These are phyloP conservation scores for Flexamia atlantica DNA, from an alignment of 2,888 invertebrate species.

Conservation along the genomic window DNA sequence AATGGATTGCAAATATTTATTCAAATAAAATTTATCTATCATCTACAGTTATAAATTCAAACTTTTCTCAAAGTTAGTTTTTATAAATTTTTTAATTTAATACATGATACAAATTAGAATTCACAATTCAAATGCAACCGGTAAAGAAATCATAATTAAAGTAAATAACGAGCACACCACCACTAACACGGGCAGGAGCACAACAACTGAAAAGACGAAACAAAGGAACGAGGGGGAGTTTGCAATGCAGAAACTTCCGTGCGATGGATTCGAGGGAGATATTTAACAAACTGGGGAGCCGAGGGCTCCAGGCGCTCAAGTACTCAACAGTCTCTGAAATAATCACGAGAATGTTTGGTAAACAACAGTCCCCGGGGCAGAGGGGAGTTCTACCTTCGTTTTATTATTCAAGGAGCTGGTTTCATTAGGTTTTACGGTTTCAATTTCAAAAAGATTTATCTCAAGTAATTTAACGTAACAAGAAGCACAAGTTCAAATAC, in stretches of 20 bases:
- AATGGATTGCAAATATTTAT: too few species aligned
- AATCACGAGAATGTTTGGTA: conserved; percentile 57
- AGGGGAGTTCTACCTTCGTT: conserved; percentile 35
- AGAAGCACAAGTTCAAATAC: not conserved
- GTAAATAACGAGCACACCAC: not conserved
- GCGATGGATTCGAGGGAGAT: conserved; percentile 45
- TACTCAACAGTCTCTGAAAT: conserved; percentile 43
- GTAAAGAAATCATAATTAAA: not conserved
- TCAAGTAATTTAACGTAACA: not conserved
- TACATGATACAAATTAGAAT: too few species aligned
- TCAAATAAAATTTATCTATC: too few species aligned
- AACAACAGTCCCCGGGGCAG: conserved; percentile 32
- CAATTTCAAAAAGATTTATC: conserved; percentile 23
- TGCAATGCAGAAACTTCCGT: conserved; percentile 57
- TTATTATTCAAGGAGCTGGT: conserved; percentile 47
- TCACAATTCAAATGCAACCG: not conserved
- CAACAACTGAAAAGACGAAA: conserved; percentile 27
- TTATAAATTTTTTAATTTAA: too few species aligned
- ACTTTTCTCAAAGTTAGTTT: too few species aligned
- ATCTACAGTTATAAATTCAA: too few species aligned
- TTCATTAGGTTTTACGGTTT: conserved; percentile 41
- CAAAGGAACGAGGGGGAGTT: conserved; percentile 57
- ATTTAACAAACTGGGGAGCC: conserved; percentile 38
- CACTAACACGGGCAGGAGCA: conserved; percentile 3
- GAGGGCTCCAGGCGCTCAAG: not conserved